These are phyloP conservation scores for Apostichopus leukothele DNA, from an alignment of 53 echinoderm and acorn worm species.

Conservation along the genomic window DNA sequence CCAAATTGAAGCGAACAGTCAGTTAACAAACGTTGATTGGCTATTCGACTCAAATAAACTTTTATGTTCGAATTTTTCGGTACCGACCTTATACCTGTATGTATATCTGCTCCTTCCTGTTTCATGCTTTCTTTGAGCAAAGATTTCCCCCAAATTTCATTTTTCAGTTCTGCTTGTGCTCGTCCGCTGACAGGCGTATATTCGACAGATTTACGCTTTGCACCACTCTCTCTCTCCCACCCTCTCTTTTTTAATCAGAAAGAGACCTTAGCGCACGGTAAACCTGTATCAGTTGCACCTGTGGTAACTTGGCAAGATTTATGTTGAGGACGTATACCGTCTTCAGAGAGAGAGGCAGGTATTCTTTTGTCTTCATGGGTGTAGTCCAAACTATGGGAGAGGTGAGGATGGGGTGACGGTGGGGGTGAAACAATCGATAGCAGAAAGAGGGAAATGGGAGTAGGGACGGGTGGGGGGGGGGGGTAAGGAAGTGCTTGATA, in stretches of 20 bases:
- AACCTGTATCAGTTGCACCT: slow-evolving; percentile 29
- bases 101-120: neutral
- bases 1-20: neutral
- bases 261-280: neutral
- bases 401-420: too few relatives aligned
- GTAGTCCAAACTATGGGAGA: neutral
- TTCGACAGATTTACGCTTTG: slow-evolving; percentile 33
- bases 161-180: slow-evolving; percentile 26
- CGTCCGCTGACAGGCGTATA: slow-evolving; percentile 31
- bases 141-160: neutral
- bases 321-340: neutral
- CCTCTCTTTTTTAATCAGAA: slow-evolving; percentile 7
- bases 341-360: slow-evolving; percentile 18
- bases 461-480: too few relatives aligned
- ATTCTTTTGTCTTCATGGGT: slow-evolving; percentile 4
- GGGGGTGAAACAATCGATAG: too few relatives aligned
- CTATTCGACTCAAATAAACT: slow-evolving; percentile 34
- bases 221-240: neutral
- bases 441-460: too few relatives aligned
- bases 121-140: neutral
- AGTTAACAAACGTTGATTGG: slow-evolving; percentile 39
- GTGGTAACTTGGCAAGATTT: slow-evolving; percentile 30
- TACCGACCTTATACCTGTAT: neutral
- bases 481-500: too few relatives aligned
- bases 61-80: slow-evolving; percentile 18